Conservation (phyloP, 92 coral and sea anemone genomes). For the Parazoanthus darwini region DNA sequence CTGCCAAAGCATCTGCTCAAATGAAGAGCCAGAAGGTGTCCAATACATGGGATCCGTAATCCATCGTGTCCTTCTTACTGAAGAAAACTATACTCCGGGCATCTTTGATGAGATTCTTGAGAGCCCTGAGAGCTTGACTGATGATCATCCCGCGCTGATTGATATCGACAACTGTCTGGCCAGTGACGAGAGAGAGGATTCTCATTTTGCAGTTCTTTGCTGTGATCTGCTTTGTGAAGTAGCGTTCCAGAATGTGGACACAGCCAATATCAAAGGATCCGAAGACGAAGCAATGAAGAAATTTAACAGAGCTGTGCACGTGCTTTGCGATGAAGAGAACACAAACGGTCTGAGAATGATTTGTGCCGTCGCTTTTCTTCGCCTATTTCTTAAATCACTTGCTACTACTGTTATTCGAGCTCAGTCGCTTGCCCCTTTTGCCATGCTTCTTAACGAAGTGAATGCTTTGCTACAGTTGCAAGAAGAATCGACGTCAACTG, state of each 20-base stretch:
- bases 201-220: slow-evolving; percentile 80
- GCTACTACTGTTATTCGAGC: slow-evolving; percentile 54
- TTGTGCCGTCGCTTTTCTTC: slow-evolving; percentile 80
- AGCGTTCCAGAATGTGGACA: slow-evolving; percentile 66
- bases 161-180: slow-evolving; percentile 63
- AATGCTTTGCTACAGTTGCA: slow-evolving; percentile 50
- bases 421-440: slow-evolving; percentile 43
- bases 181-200: slow-evolving; percentile 58
- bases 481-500: slow-evolving; percentile 12
- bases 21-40: slow-evolving; percentile 56
- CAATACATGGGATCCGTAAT: slow-evolving; percentile 75
- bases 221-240: slow-evolving; percentile 89
- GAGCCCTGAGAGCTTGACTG: slow-evolving; percentile 45
- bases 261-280: slow-evolving; percentile 59
- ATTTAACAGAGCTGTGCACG: slow-evolving; percentile 63
- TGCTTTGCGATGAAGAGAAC: slow-evolving; percentile 48
- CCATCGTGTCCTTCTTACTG: slow-evolving; percentile 70
- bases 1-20: slow-evolving; percentile 62
- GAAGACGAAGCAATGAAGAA: slow-evolving; percentile 57
- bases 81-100: slow-evolving; percentile 65
- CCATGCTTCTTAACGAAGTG: slow-evolving; percentile 62
- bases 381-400: slow-evolving; percentile 67
- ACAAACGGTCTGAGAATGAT: slow-evolving; percentile 54
- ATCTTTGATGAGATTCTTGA: slow-evolving; percentile 64
- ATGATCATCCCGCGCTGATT: slow-evolving; percentile 72